Evolutionary conservation across 2,888 invertebrate species (phyloP), one percentile per base, ranked within the genome.

Genomic region (Agrochola lychnidis): DNA sequence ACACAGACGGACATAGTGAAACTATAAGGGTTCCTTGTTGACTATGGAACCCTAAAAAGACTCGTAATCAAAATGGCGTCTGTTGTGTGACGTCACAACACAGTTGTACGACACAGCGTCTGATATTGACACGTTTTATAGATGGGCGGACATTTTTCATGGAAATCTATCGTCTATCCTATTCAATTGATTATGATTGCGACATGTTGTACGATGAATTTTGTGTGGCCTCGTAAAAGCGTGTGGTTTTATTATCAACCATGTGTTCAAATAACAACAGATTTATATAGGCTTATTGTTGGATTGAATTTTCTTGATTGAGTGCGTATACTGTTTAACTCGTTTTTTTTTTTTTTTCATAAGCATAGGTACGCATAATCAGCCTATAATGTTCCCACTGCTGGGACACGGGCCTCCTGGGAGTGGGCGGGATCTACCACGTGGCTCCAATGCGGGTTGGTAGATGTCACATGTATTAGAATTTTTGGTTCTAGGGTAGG

Each of bases 131-230:
- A 82, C 68, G 63, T 66, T 78, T 70, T 70, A 82, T 66, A 42
- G 64, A 73, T 81, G 74, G 66, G 73, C 59, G 70, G 68, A 66
- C 62, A 71, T 76, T 84, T 85, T 82, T 82, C 82, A 76, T 84
- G 76, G 61, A 78, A 79, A 79, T 84, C 73, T 70, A 73, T 67
- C 56, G 30, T 7, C 30, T 64, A n/a, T 64, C 45, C 25, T 36
- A 69, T 75, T 73, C 73, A 71, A 12, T 75, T 80, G 79, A 69
- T 66, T 80, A 40, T 70, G 75, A 73, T 81, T 84, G 57, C 22
- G 61, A 77, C 76, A 53, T 67, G 53, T 57, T 63, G 51, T 56
- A 25, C 7, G 51, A 53, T 73, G 53, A 62, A 80, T 63, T 48
- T 57, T 57, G 16, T 77, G n/a, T 63, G 77, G 25, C 42, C 25